Evolutionary conservation across 1,140 invertebrate species (phyloP).

Genomic region (honey bee (Apis mellifera)): Amel_HAv3.1 CM009943.2:358001-358500

Average conservation of each 20-base stretch:
- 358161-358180: background rate
- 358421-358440: too few species aligned
- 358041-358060: background rate
- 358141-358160: background rate
- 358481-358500: too few species aligned
- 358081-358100: slow-evolving; percentile 10
- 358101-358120: slow-evolving; percentile 5
- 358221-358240: background rate
- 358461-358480: too few species aligned
- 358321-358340: background rate
- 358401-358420: too few species aligned
- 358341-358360: too few species aligned
- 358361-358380: too few species aligned
- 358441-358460: too few species aligned
- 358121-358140: background rate
- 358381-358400: too few species aligned
- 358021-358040: background rate
- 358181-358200: background rate
- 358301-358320: too few species aligned
- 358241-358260: background rate
- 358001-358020: background rate
- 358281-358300: background rate
- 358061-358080: background rate
- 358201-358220: background rate
- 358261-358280: background rate